Conservation (phyloP, 2,113 vertebrate genomes). For the Alexandromys fortis region DNA sequence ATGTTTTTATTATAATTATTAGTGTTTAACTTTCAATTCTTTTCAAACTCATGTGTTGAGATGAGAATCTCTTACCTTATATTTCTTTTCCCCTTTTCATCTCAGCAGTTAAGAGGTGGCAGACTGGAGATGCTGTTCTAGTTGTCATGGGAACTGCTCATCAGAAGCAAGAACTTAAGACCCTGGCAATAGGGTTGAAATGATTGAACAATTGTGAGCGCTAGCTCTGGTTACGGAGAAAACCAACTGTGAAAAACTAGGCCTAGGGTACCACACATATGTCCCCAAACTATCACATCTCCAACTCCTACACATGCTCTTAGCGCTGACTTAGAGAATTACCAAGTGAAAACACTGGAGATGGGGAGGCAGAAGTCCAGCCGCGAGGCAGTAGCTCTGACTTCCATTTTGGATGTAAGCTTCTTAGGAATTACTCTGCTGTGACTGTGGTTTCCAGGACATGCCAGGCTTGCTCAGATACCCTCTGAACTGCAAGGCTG, state of each 20-base stretch:
- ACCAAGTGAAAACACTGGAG: not conserved
- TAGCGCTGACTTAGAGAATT: not conserved
- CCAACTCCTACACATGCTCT: not conserved
- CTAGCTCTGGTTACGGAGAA: constrained; percentile 35
- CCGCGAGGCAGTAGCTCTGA: not conserved
- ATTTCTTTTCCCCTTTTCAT: constrained; percentile 27
- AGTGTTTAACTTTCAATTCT: not conserved
- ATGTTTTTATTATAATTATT: not conserved
- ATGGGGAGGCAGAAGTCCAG: not conserved
- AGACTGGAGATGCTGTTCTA: not conserved
- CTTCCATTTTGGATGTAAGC: not conserved
- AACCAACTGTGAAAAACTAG: not conserved
- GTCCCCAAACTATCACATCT: not conserved
- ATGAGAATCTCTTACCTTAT: constrained; percentile 7
- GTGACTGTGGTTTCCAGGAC: not conserved
- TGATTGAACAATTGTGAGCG: not conserved
- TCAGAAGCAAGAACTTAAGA: not conserved
- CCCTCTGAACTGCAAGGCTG: not conserved
- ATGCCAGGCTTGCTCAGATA: not conserved
- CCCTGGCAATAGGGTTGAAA: not conserved
- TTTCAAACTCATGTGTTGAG: not conserved
- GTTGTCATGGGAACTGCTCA: constrained; percentile 68
- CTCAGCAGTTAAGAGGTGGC: constrained; percentile 6
- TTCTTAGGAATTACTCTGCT: not conserved
- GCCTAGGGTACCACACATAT: rapidly evolving